Percentiles rank a stretch among this genome's conserved stretches.
Evolutionary conservation across 2,797 vertebrate genomes (phyloP).

Genomic region (Epinephelus awoara): DNA sequence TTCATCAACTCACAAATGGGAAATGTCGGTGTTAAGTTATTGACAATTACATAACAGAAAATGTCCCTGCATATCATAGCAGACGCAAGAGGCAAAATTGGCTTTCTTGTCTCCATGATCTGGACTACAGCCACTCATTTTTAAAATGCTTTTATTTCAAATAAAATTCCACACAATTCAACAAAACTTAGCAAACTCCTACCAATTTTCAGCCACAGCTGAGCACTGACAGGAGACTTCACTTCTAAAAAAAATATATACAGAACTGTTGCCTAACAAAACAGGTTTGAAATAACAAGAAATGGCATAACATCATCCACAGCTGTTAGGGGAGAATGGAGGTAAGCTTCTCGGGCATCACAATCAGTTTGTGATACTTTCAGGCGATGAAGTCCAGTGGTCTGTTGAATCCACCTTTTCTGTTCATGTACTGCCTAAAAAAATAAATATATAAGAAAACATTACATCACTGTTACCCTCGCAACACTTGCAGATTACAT

Average conservation of each 20-base stretch:
- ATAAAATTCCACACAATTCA: conserved; percentile 22
- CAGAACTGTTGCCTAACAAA: conserved; percentile 38
- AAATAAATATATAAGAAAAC: conserved; percentile 75
- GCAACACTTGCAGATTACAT: conserved; percentile 89
- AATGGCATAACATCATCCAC: conserved; percentile 16
- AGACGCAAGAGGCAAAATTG: background rate
- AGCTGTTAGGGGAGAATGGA: conserved; percentile 1
- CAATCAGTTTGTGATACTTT: conserved; percentile 55
- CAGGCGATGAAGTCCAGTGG: conserved; percentile 98
- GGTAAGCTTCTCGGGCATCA: conserved; percentile 2
- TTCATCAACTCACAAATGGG: background rate
- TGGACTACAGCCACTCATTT: conserved; percentile 16
- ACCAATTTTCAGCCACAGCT: conserved; percentile 4
- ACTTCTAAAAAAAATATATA: conserved; percentile 1
- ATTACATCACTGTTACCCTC: conserved; percentile 88
- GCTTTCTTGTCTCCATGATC: background rate
- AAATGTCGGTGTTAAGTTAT: background rate
- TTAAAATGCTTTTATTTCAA: conserved; percentile 70
- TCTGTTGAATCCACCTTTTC: conserved; percentile 99
- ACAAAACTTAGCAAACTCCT: conserved; percentile 5
- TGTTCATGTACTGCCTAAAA: conserved; percentile 97
- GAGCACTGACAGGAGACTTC: background rate
- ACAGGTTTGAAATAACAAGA: conserved; percentile 14
- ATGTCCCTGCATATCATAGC: background rate
- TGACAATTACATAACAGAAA: background rate